Percentiles rank a stretch among this genome's conserved stretches.
phyloP scores from a whole-genome alignment of 1,140 invertebrate genomes.

The Subanguina moxae region DNA sequence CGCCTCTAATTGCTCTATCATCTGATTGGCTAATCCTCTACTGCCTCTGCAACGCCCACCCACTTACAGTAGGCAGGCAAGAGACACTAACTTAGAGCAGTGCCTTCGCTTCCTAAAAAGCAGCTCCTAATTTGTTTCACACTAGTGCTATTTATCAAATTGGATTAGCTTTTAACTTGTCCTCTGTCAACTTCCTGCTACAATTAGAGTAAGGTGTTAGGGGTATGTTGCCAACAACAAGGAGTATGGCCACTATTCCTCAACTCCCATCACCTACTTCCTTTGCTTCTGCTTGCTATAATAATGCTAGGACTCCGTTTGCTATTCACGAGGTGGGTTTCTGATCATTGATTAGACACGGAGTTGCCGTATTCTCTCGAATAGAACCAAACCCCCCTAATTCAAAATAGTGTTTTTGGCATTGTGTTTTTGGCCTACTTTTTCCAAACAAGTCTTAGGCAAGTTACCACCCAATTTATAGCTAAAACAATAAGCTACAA shows the following conservation, averaged over 20 bases:
- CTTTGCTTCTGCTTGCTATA: constrained; percentile 19
- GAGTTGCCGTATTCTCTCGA: background rate
- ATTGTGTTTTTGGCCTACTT: too few relatives aligned
- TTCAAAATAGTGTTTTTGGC: too few relatives aligned
- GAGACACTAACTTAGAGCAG: background rate
- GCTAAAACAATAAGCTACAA: too few relatives aligned
- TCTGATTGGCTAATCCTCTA: background rate
- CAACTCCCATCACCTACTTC: constrained; percentile 19
- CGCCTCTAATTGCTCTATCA: constrained; percentile 1
- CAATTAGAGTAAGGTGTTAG: background rate
- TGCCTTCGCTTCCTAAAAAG: background rate
- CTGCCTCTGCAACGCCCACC: background rate
- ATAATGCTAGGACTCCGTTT: constrained; percentile 27
- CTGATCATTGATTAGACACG: background rate
- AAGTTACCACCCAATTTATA: too few relatives aligned
- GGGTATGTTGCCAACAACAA: constrained; percentile 19
- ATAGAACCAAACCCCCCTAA: too few relatives aligned
- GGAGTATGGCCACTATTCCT: constrained; percentile 10
- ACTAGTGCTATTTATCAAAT: background rate
- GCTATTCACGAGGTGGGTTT: background rate
- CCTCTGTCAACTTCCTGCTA: background rate
- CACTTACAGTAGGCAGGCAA: background rate
- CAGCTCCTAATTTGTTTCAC: constrained; percentile 3
- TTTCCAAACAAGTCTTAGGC: too few relatives aligned
- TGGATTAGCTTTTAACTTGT: background rate